These are phyloP conservation scores for Choloepus didactylus DNA, from an alignment of 2,797 vertebrate genomes.

Conservation along the genomic window DNA sequence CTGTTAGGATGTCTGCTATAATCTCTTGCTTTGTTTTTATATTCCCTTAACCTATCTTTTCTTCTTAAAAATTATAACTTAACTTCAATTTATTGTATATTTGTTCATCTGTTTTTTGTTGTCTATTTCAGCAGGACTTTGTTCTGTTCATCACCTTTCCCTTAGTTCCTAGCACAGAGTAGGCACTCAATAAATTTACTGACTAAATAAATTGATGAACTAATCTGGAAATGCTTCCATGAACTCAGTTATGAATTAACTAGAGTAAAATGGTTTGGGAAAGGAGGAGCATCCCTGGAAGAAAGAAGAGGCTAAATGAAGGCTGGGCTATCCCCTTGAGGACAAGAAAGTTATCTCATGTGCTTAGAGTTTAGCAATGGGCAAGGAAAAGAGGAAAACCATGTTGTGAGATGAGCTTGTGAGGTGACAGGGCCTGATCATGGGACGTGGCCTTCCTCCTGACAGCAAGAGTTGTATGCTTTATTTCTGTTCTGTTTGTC, in stretches of 20 bases:
- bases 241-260: background rate
- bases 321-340: no score
- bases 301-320: background rate
- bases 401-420: background rate
- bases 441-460: background rate
- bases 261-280: background rate
- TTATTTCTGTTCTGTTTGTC: background rate
- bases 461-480: background rate
- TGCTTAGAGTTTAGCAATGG: background rate
- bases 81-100: background rate
- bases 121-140: background rate
- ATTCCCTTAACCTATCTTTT: background rate
- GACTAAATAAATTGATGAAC: background rate
- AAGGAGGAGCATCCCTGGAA: background rate
- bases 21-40: background rate
- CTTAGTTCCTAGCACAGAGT: background rate
- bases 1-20: background rate
- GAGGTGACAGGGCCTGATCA: fast-evolving
- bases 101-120: background rate
- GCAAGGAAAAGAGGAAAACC: background rate
- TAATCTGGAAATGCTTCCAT: background rate
- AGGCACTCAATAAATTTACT: background rate
- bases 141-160: background rate
- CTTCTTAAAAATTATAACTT: background rate
- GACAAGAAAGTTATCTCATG: background rate